Evolutionary conservation across 2,888 invertebrate species (phyloP).

Genomic region (Drosophila rubida): DNA sequence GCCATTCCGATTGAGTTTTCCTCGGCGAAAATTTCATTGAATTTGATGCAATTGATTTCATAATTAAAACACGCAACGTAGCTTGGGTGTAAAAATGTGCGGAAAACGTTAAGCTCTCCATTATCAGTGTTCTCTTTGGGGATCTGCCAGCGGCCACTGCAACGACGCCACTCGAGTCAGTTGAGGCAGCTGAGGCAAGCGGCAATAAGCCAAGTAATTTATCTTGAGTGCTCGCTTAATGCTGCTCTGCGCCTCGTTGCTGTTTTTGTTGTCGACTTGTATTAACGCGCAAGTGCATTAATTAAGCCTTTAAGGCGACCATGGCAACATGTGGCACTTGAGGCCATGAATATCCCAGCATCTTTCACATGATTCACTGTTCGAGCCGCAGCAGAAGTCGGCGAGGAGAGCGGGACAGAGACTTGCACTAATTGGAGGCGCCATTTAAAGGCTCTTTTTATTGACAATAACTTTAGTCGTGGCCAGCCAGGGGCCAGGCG

Average conservation of each 20-base stretch:
- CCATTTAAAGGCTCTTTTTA: slow-evolving; percentile 41
- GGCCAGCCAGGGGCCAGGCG: background rate
- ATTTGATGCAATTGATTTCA: slow-evolving; percentile 63
- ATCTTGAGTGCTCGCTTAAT: slow-evolving; percentile 74
- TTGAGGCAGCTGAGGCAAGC: background rate
- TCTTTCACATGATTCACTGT: slow-evolving; percentile 4
- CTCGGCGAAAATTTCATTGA: slow-evolving; percentile 43
- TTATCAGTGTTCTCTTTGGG: slow-evolving; percentile 26
- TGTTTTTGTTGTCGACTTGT: slow-evolving; percentile 41
- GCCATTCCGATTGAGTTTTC: slow-evolving; percentile 18
- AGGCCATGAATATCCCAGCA: slow-evolving; percentile 20
- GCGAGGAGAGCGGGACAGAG: background rate
- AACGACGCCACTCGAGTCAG: slow-evolving; percentile 3
- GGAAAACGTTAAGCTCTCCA: slow-evolving; percentile 22
- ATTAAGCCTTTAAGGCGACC: slow-evolving; percentile 66
- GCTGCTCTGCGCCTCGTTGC: slow-evolving; percentile 27
- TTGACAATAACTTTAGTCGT: slow-evolving; percentile 27
- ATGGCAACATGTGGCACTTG: slow-evolving; percentile 45
- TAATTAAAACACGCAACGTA: slow-evolving; percentile 32
- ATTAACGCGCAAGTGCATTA: slow-evolving; percentile 78
- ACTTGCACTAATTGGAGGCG: slow-evolving; percentile 38
- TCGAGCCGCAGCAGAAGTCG: background rate
- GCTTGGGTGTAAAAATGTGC: background rate
- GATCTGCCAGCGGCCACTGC: slow-evolving; percentile 11
- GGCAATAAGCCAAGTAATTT: slow-evolving; percentile 67